phyloP scores from a whole-genome alignment of 2,113 vertebrate genomes.

The Phrynocephalus versicolor region DNA sequence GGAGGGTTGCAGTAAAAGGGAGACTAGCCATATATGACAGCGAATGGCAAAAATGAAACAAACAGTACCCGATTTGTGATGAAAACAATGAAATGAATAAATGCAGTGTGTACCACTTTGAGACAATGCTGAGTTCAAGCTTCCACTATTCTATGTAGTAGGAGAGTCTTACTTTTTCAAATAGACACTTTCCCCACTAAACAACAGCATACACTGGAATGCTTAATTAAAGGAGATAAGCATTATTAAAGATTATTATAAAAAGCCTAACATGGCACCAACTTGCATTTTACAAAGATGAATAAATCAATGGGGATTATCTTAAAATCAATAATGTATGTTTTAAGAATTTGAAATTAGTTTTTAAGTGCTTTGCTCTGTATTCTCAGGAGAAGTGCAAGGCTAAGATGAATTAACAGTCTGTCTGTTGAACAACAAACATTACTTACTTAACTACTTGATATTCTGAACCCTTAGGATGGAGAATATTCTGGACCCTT shows the following conservation, averaged over 20 bases:
- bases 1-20: neutral
- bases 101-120: neutral
- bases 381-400: neutral
- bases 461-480: too few species aligned
- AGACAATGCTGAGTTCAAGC: neutral
- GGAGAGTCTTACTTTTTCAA: neutral
- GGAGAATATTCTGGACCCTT: too few species aligned
- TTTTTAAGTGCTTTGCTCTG: constrained; percentile 11
- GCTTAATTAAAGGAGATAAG: neutral
- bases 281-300: constrained; percentile 17
- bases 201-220: neutral
- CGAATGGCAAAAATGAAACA: neutral
- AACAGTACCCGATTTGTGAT: neutral
- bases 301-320: constrained; percentile 26
- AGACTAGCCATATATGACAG: neutral
- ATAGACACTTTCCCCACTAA: too few species aligned
- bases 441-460: neutral
- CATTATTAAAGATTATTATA: constrained; percentile 15
- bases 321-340: constrained; percentile 12
- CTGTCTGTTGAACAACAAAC: constrained; percentile 10
- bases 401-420: constrained; percentile 7
- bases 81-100: neutral
- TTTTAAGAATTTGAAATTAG: constrained; percentile 23
- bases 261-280: neutral
- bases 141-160: neutral